Percentiles rank a stretch among this genome's conserved stretches.
These are phyloP conservation scores for Uria lomvia DNA, from an alignment of 2,113 vertebrate species.

Conservation along the genomic window DNA sequence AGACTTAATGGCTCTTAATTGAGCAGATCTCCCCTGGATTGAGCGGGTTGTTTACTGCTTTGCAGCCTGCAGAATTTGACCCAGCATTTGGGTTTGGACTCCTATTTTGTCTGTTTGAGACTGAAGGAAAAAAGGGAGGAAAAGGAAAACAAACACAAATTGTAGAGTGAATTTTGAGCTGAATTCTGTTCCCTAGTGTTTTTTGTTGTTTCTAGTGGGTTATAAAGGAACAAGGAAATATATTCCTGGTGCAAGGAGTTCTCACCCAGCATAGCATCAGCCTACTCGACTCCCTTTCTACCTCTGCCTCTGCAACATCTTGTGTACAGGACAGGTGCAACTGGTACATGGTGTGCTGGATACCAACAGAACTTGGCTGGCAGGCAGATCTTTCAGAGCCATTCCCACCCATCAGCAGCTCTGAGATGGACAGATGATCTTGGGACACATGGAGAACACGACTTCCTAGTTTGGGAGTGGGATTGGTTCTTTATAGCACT, in stretches of 20 bases:
- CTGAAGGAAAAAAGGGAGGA: neutral
- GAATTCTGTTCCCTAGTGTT: neutral
- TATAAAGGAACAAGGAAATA: neutral
- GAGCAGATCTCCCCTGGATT: slow-evolving; percentile 18
- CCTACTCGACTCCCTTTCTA: accelerated
- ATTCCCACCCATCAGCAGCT: neutral
- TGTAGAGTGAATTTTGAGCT: neutral
- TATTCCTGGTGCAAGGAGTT: neutral
- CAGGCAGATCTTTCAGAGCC: neutral
- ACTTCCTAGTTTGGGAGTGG: neutral
- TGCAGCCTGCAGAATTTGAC: neutral
- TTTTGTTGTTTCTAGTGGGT: neutral
- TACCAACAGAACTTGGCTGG: neutral
- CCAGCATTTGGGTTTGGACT: neutral
- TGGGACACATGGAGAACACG: neutral
- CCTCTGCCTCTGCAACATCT: neutral
- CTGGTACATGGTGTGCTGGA: neutral
- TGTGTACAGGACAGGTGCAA: neutral
- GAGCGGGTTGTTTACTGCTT: neutral
- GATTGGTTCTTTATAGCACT: neutral
- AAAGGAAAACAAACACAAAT: neutral
- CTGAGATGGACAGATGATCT: neutral
- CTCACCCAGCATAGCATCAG: neutral
- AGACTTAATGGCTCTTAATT: neutral
- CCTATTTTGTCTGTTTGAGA: neutral